phyloP scores from a whole-genome alignment of 2,888 invertebrate genomes.

The Tinea trinotella region DNA sequence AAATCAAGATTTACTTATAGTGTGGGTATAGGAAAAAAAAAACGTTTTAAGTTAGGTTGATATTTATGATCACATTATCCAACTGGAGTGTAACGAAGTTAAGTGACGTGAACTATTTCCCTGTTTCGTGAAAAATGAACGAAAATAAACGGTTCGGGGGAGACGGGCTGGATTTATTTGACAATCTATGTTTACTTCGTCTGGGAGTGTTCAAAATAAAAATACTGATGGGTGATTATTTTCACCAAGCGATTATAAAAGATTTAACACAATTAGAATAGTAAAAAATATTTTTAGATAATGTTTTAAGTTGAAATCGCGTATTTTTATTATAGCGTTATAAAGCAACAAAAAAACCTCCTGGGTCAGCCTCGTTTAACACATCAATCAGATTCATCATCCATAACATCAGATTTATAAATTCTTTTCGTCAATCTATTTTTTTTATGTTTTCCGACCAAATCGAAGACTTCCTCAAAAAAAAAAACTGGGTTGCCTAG shows the following conservation, averaged over 20 bases:
- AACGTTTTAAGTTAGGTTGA: slow-evolving; percentile 24
- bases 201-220: slow-evolving; percentile 18
- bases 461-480: too few species aligned
- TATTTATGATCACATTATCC: slow-evolving; percentile 25
- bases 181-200: slow-evolving; percentile 21
- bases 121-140: slow-evolving; percentile 22
- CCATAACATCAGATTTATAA: too few species aligned
- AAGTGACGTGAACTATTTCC: slow-evolving; percentile 24
- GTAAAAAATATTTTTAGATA: not conserved
- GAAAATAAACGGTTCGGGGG: slow-evolving; percentile 18
- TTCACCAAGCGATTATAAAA: slow-evolving; percentile 1
- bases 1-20: not conserved
- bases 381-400: too few species aligned
- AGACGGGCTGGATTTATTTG: slow-evolving; percentile 17
- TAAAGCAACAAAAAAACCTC: too few species aligned
- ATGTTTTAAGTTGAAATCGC: not conserved
- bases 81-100: slow-evolving; percentile 23
- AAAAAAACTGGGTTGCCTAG: too few species aligned
- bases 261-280: too few species aligned
- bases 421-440: too few species aligned
- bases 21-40: slow-evolving; percentile 19
- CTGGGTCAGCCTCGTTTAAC: too few species aligned
- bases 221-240: slow-evolving; percentile 16
- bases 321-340: not conserved
- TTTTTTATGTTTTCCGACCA: too few species aligned